phyloP scores from a whole-genome alignment of 2,113 vertebrate species.

The Pogonocichla stellata region DNA sequence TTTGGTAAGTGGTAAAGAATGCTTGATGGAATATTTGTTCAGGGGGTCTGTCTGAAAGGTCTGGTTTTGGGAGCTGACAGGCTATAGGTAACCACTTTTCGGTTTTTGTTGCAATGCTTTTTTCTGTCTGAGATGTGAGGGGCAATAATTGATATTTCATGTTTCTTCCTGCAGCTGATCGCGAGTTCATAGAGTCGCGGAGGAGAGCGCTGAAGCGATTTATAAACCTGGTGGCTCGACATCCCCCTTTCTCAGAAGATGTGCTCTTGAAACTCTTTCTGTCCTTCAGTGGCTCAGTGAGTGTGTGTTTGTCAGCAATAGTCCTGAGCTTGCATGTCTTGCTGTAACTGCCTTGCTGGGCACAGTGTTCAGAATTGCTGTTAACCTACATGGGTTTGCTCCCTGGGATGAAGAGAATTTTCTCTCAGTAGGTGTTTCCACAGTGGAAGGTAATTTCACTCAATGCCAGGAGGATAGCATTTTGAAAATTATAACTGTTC shows the following conservation, averaged over 20 bases:
- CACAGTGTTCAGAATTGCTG: background rate
- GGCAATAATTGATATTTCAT: background rate
- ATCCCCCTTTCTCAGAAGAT: conserved; percentile 92
- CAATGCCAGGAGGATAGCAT: background rate
- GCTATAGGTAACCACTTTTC: background rate
- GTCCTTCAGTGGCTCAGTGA: conserved; percentile 89
- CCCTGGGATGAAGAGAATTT: background rate
- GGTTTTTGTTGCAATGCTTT: background rate
- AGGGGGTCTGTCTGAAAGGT: background rate
- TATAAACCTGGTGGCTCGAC: conserved; percentile 91
- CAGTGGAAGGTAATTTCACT: background rate
- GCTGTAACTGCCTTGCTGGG: background rate
- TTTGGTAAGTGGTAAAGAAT: background rate
- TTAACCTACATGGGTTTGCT: background rate
- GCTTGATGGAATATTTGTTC: background rate
- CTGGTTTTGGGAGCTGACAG: background rate
- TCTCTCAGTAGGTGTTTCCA: background rate
- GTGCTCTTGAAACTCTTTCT: conserved; percentile 90
- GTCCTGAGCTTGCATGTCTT: background rate
- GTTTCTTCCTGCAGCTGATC: conserved; percentile 79
- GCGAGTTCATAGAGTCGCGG: conserved; percentile 93
- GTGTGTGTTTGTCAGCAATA: conserved; percentile 67
- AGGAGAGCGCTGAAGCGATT: conserved; percentile 88
- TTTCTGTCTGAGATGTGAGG: background rate
- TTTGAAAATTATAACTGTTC: conserved; percentile 12